These are phyloP conservation scores for Eira barbara DNA, from an alignment of 2,113 vertebrate species.

Conservation along the genomic window DNA sequence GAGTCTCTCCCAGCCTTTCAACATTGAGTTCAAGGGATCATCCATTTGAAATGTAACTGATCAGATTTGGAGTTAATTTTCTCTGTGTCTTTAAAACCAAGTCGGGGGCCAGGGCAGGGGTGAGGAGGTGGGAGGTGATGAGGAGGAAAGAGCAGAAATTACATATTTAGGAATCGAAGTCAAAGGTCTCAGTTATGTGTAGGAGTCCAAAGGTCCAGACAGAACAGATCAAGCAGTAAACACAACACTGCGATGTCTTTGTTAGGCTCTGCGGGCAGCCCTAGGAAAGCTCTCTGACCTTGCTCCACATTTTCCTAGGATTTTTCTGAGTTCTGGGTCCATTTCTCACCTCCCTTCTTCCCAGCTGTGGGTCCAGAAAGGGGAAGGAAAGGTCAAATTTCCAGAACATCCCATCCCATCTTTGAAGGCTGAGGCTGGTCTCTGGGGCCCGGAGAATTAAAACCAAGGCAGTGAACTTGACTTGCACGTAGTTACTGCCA, in stretches of 20 bases:
- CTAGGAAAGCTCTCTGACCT: neutral
- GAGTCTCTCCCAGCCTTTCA: neutral
- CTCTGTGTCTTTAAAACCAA: conserved; percentile 9
- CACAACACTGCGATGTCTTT: neutral
- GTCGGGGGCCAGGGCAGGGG: neutral
- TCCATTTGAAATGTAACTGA: neutral
- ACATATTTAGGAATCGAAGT: conserved; percentile 15
- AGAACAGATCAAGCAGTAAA: neutral
- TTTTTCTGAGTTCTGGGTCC: neutral
- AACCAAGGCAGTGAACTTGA: conserved; percentile 78
- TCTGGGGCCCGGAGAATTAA: conserved; percentile 74
- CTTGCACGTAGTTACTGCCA: conserved; percentile 84
- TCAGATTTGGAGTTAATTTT: conserved; percentile 33
- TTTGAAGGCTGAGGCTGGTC: conserved; percentile 48
- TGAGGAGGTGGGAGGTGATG: no score
- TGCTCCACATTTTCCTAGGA: neutral
- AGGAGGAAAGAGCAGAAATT: neutral
- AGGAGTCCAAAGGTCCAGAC: neutral
- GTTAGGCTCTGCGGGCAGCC: neutral
- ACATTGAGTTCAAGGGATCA: neutral
- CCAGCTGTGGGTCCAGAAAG: neutral
- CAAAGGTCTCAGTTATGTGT: neutral
- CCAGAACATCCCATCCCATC: conserved; percentile 58
- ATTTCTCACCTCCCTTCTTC: neutral
- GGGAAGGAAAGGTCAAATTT: conserved; percentile 70